phyloP scores from a whole-genome alignment of 2,888 invertebrate genomes.

The Euzetes globulus region DNA sequence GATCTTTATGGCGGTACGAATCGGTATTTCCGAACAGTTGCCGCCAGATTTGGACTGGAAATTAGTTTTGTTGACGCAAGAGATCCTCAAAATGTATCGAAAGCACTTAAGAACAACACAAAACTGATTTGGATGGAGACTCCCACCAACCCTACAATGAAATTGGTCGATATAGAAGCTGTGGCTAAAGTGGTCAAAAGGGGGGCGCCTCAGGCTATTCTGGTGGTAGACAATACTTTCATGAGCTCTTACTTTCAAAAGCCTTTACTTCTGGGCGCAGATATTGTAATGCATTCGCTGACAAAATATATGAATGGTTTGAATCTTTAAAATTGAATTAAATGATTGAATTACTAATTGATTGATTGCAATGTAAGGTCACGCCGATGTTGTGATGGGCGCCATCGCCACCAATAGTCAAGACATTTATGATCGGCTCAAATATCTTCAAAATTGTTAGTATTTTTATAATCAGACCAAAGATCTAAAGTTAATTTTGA shows the following conservation, averaged over 20 bases:
- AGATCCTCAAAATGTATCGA: conserved; percentile 58
- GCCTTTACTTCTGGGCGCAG: conserved; percentile 82
- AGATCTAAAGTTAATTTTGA: conserved; percentile 35
- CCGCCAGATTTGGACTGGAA: conserved; percentile 60
- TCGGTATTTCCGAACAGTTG: conserved; percentile 56
- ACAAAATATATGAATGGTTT: conserved; percentile 85
- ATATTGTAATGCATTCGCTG: conserved; percentile 79
- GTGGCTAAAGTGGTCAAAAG: conserved; percentile 59
- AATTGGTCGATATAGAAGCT: conserved; percentile 75
- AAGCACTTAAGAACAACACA: conserved; percentile 68
- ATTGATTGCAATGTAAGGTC: conserved; percentile 52
- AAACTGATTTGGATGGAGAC: conserved; percentile 85
- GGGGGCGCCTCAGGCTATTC: conserved; percentile 54
- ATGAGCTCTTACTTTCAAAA: conserved; percentile 78
- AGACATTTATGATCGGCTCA: conserved; percentile 61
- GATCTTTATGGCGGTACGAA: conserved; percentile 62
- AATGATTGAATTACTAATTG: background rate
- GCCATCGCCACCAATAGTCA: conserved; percentile 67
- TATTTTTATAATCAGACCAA: background rate
- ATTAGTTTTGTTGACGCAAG: conserved; percentile 71
- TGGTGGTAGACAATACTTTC: conserved; percentile 91
- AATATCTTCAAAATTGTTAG: conserved; percentile 68
- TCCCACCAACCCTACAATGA: conserved; percentile 89
- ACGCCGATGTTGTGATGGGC: conserved; percentile 97
- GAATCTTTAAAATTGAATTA: conserved; percentile 49